Evolutionary conservation across 2,888 invertebrate species (phyloP).

Genomic region (Phytoseiulus persimilis): DNA sequence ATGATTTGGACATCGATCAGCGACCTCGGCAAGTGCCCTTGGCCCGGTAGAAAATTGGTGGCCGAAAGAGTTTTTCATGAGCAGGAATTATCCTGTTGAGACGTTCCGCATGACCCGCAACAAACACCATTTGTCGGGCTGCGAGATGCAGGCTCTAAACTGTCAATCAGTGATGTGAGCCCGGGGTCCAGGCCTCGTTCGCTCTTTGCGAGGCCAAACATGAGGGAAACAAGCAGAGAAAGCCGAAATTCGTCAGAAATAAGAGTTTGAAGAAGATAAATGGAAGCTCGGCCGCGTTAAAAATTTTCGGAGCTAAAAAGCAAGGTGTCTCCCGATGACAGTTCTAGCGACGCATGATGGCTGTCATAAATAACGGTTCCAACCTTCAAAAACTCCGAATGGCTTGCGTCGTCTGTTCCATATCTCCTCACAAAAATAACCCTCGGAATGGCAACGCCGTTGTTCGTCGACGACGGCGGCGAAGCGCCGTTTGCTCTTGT

Average conservation of each 20-base stretch:
- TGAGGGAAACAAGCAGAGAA: neutral
- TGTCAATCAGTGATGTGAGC: neutral
- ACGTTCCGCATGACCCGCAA: no score
- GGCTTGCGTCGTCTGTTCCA: neutral
- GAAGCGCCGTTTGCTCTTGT: neutral
- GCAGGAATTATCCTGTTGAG: no score
- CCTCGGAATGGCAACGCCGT: neutral
- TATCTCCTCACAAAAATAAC: neutral
- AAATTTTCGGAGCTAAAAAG: neutral
- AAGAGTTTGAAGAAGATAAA: neutral
- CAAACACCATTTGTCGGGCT: no score
- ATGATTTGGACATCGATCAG: no score
- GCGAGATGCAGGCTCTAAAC: no score
- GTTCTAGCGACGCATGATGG: neutral
- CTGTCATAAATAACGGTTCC: neutral
- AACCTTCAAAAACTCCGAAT: slow-evolving; percentile 5
- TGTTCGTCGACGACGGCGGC: neutral
- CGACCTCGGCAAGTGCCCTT: no score
- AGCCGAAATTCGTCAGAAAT: neutral
- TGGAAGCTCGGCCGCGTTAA: neutral
- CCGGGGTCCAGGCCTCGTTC: no score
- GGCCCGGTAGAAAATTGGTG: no score
- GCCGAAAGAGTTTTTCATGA: no score
- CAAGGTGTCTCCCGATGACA: neutral
- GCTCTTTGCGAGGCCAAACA: neutral